Conservation (phyloP, 53 echinoderm and acorn worm genomes). For the Hippasteria phrygiana region DNA sequence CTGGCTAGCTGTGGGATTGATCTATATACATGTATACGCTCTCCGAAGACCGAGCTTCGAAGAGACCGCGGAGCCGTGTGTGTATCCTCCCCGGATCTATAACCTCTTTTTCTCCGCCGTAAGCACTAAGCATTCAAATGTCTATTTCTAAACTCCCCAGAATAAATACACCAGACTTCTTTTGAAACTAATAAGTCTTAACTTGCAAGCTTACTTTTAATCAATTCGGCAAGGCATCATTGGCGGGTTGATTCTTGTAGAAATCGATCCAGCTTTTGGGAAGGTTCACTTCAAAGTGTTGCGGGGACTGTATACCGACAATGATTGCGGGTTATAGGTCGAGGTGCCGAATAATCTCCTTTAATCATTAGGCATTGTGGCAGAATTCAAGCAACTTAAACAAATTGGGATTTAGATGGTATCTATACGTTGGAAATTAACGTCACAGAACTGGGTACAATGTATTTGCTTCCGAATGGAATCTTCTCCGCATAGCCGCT, state of each 20-base stretch:
- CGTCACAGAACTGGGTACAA: too few species aligned
- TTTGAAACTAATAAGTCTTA: constrained; percentile 26
- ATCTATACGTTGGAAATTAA: not conserved
- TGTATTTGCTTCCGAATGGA: too few species aligned
- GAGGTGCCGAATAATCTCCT: constrained; percentile 17
- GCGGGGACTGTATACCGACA: not conserved
- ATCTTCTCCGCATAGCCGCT: too few species aligned
- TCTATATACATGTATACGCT: too few species aligned
- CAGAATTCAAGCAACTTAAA: constrained; percentile 12
- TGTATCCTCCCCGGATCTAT: not conserved
- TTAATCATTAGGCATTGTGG: constrained; percentile 32
- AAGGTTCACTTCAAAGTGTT: constrained; percentile 21
- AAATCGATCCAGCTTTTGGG: constrained; percentile 17
- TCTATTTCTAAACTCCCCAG: not conserved
- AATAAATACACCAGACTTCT: not conserved
- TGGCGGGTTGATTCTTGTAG: too few species aligned
- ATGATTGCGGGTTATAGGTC: not conserved
- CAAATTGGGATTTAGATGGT: not conserved
- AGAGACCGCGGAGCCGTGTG: not conserved
- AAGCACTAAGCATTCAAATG: constrained; percentile 42
- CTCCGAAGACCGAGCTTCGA: not conserved
- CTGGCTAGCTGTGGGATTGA: not conserved
- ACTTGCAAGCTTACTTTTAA: constrained; percentile 40
- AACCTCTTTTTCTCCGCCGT: not conserved
- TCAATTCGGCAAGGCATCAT: constrained; percentile 30